Evolutionary conservation across 1,140 invertebrate species (phyloP).

Genomic region (Aphis gossypii): DNA sequence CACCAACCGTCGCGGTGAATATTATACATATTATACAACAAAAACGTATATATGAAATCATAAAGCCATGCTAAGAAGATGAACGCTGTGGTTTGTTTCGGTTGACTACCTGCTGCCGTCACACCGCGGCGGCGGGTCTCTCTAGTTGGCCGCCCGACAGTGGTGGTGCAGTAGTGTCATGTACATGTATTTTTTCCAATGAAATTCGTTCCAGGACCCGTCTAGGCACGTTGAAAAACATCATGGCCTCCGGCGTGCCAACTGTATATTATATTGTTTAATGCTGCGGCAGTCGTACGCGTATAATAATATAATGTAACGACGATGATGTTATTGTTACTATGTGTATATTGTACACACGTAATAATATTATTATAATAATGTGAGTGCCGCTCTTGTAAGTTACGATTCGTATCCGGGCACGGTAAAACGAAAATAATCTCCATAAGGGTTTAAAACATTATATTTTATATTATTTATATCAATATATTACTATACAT

Average conservation of each 20-base stretch:
- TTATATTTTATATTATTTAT: neutral
- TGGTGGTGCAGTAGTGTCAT: neutral
- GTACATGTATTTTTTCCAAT: neutral
- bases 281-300: neutral
- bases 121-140: neutral
- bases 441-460: neutral
- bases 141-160: neutral
- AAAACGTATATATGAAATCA: neutral
- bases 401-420: neutral
- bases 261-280: neutral
- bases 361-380: constrained; percentile 11
- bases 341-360: neutral
- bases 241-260: constrained; percentile 32
- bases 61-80: neutral
- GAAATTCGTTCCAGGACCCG: constrained; percentile 50
- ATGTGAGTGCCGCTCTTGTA: neutral
- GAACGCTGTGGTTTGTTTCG: constrained; percentile 37
- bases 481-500: neutral
- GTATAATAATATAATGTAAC: constrained; percentile 5
- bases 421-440: neutral
- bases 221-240: constrained; percentile 37
- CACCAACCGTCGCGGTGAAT: neutral
- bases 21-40: neutral
- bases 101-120: constrained; percentile 35
- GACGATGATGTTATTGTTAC: neutral